A percentile compares a stretch with the other conserved stretches of the same genome.
Conservation (phyloP, 2,888 invertebrate genomes). For the Chrysina gloriosa region DNA sequence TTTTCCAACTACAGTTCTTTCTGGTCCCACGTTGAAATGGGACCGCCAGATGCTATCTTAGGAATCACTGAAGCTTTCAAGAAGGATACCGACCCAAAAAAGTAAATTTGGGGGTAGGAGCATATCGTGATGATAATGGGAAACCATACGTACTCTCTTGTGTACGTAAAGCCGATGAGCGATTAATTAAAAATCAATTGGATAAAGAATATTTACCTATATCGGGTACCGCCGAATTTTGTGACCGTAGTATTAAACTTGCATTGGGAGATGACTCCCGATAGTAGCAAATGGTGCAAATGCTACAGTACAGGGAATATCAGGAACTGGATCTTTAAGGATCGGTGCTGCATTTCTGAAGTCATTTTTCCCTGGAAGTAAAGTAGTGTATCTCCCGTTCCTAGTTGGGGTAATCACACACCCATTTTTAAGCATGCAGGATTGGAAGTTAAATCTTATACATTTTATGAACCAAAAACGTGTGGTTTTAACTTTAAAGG, state of each 20-base stretch:
- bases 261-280: conserved; percentile 87
- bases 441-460: conserved; percentile 87
- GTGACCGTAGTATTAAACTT: conserved; percentile 83
- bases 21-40: conserved; percentile 93
- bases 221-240: conserved; percentile 86
- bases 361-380: conserved; percentile 81
- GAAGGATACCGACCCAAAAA: conserved; percentile 89
- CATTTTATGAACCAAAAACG: conserved; percentile 93
- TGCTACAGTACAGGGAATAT: conserved; percentile 87
- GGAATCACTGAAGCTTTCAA: conserved; percentile 98
- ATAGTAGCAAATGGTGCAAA: conserved; percentile 76
- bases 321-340: conserved; percentile 97
- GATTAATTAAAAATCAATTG: conserved; percentile 73
- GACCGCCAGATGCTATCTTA: conserved; percentile 97
- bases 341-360: conserved; percentile 91
- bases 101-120: conserved; percentile 95
- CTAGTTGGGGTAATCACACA: conserved; percentile 98
- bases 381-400: conserved; percentile 90
- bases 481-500: conserved; percentile 94
- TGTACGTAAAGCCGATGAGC: conserved; percentile 87
- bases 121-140: conserved; percentile 97
- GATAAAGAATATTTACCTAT: conserved; percentile 98
- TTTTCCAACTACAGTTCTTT: conserved; percentile 73
- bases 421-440: conserved; percentile 93
- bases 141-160: conserved; percentile 95